Conservation (phyloP, 2,797 vertebrate species). For the Clarias fuscus region DNA sequence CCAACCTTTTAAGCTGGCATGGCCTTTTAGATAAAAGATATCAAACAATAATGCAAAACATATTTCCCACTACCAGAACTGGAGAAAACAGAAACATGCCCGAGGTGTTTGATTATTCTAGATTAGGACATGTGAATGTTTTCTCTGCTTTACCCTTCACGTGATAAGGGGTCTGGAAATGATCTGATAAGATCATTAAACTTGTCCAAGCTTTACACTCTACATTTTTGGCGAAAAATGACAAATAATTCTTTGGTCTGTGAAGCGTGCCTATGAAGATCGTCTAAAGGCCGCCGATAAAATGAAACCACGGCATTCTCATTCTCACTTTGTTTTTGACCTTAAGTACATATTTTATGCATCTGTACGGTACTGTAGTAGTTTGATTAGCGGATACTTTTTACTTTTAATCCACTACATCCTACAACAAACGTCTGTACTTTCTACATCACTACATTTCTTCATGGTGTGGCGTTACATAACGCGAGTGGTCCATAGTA, state of each 20-base stretch:
- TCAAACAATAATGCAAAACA: slow-evolving; percentile 23
- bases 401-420: too few relatives aligned
- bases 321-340: too few relatives aligned
- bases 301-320: background rate
- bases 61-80: slow-evolving; percentile 2
- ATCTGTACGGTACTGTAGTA: too few relatives aligned
- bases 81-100: slow-evolving; percentile 16
- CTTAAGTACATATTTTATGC: too few relatives aligned
- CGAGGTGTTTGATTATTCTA: background rate
- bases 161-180: background rate
- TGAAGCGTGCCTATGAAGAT: background rate
- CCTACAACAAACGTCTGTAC: too few relatives aligned
- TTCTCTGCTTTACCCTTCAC: slow-evolving; percentile 2
- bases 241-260: background rate
- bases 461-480: too few relatives aligned
- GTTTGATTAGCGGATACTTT: too few relatives aligned
- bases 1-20: slow-evolving; percentile 43
- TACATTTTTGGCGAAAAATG: background rate
- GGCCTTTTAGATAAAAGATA: slow-evolving; percentile 49
- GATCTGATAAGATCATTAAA: background rate
- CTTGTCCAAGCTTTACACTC: background rate
- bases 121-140: background rate
- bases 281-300: background rate
- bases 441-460: too few relatives aligned
- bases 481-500: too few relatives aligned